phyloP scores from a whole-genome alignment of 2,113 vertebrate genomes.

The Neodontobutis hainanensis region DNA sequence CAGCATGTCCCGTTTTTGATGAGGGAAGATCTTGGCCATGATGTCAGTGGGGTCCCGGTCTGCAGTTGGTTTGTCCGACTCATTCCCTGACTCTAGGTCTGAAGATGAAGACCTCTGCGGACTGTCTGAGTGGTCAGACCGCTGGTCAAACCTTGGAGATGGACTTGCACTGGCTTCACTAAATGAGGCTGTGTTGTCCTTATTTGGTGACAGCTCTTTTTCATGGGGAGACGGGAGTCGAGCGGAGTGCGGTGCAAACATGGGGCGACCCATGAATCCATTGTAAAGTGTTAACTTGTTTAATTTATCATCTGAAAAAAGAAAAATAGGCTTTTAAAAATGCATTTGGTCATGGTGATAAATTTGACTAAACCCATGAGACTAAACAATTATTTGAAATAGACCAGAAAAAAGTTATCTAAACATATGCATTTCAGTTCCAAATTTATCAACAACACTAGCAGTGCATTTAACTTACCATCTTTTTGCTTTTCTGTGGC shows the following conservation, averaged over 20 bases:
- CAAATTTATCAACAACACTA: neutral
- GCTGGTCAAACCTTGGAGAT: conserved; percentile 68
- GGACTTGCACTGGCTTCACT: conserved; percentile 54
- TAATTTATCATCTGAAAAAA: conserved; percentile 75
- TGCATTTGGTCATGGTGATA: neutral
- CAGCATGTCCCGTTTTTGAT: conserved; percentile 76
- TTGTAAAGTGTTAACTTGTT: conserved; percentile 75
- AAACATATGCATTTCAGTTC: neutral
- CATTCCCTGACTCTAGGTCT: conserved; percentile 85
- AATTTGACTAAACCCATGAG: neutral
- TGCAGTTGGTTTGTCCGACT: conserved; percentile 80
- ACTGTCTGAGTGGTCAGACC: conserved; percentile 78
- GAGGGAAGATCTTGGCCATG: conserved; percentile 87
- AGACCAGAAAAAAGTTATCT: too few relatives aligned
- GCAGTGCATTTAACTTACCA: conserved; percentile 56
- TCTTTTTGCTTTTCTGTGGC: conserved; percentile 58
- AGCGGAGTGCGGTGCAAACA: conserved; percentile 54
- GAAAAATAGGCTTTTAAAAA: neutral
- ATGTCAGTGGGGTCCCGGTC: conserved; percentile 82
- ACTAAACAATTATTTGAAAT: too few relatives aligned
- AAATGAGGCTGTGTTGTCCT: conserved; percentile 32
- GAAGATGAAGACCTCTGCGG: conserved; percentile 82
- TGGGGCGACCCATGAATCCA: conserved; percentile 67
- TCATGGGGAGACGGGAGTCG: conserved; percentile 56
- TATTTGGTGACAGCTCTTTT: conserved; percentile 39